Evolutionary conservation across 1,140 invertebrate species (phyloP).

Genomic region (Brachionus paranguensis): DNA sequence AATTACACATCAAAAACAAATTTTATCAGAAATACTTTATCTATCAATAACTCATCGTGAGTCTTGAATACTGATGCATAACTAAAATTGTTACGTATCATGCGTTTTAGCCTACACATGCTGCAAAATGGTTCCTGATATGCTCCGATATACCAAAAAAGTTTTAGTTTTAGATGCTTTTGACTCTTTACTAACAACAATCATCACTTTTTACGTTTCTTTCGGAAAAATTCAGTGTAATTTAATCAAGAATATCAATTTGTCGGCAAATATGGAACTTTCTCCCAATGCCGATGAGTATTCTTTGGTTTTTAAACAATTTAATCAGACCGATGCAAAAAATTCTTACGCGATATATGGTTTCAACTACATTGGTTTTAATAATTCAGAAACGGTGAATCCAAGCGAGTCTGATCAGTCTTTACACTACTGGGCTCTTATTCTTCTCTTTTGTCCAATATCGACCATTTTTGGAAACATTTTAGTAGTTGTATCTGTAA

Average conservation of each 20-base stretch:
- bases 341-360: not conserved
- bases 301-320: not conserved
- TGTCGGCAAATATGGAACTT: not conserved
- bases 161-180: not conserved
- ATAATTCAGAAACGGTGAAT: not conserved
- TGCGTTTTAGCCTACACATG: not conserved
- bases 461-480: slow-evolving; percentile 92
- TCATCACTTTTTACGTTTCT: not conserved
- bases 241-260: not conserved
- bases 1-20: not conserved
- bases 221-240: not conserved
- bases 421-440: slow-evolving; percentile 68
- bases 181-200: not conserved
- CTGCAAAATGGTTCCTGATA: not conserved
- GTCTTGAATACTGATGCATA: not conserved
- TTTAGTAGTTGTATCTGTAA: slow-evolving; percentile 86
- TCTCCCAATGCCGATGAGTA: not conserved
- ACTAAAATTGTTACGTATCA: not conserved
- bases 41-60: not conserved
- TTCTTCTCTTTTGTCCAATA: slow-evolving; percentile 79
- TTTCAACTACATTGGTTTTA: slow-evolving; percentile 16
- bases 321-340: not conserved
- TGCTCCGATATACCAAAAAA: not conserved
- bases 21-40: not conserved
- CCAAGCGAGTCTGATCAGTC: not conserved